These are phyloP conservation scores for Heliornis fulica DNA, from an alignment of 2,113 vertebrate species.

Conservation along the genomic window DNA sequence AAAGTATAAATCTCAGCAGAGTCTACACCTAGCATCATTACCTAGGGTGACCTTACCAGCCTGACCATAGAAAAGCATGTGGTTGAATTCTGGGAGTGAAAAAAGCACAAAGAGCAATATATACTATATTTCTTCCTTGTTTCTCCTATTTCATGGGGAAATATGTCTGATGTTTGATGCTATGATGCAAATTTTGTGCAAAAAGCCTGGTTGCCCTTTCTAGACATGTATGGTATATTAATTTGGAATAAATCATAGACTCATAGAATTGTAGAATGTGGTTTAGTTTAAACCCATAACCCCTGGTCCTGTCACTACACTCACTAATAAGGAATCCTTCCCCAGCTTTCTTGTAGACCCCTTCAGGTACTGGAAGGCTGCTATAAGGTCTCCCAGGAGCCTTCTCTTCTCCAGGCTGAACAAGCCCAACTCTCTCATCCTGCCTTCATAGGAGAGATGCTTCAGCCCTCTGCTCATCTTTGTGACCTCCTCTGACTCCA, in stretches of 20 bases:
- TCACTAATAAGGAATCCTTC: too few relatives aligned
- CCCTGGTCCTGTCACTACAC: too few relatives aligned
- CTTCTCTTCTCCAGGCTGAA: too few relatives aligned
- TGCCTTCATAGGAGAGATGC: too few relatives aligned
- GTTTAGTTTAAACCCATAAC: too few relatives aligned
- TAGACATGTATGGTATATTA: neutral
- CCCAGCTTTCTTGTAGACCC: too few relatives aligned
- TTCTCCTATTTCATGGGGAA: neutral
- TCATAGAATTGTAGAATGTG: too few relatives aligned
- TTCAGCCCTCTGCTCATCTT: too few relatives aligned
- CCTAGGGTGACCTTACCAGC: neutral
- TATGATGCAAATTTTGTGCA: neutral
- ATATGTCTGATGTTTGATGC: neutral
- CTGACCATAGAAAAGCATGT: neutral
- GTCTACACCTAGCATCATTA: neutral
- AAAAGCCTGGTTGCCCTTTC: neutral
- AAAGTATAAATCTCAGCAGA: neutral
- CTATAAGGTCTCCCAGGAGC: too few relatives aligned
- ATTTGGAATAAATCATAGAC: neutral
- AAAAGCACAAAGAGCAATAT: neutral
- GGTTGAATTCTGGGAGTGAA: neutral
- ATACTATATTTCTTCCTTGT: neutral
- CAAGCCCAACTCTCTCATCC: too few relatives aligned
- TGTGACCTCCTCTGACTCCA: too few relatives aligned
- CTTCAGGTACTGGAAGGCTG: too few relatives aligned